Base-by-base conservation (phyloP, 2,888 invertebrate genomes). In the Tupiocoris notatus region DNA sequence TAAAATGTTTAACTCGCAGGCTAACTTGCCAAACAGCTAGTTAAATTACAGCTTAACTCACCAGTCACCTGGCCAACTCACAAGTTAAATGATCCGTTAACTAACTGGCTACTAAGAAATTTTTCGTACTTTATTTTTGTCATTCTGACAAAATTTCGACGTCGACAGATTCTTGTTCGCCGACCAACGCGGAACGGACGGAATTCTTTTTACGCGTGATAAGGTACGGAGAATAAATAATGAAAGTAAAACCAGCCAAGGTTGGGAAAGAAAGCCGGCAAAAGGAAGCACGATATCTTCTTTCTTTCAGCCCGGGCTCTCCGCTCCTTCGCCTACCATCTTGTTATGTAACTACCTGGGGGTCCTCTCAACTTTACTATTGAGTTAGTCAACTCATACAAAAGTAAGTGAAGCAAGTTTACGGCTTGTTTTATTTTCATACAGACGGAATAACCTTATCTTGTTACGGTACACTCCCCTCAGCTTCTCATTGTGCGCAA, bases 361-460 rank as follows among this genome's bases (percentile, higher is more conserved):
- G 63, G 64, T 54, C 73, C 73, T 64, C 73, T 63, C 64, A 73
- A 73, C 73, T 73, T 73, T 63, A 73, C 64, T 73, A 73, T 73
- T 73, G 64, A 73, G 73, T 73, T 73, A 73, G 73, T 73, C 73
- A 73, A 73, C 73, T 73, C 73, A 73, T 73, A 73, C 73, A 73
- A 73, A 73, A 73, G 73, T 73, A 73, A 73, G 73, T 73, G 73
- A 73, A 62, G 73, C 63, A 73, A 73, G 73, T 73, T 73, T 73
- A 73, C 73, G 62, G 73, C 73, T 64, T 73, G 73, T 73, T 73
- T 73, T 73, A 73, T 73, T 73, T 73, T 73, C 73, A 73, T 73
- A 73, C 63, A 73, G 64, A 63, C 63, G 63, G 63, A 73, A 73
- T 73, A 64, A 62, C 73, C 73, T 73, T 73, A 73, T 73, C 73